Conservation (phyloP, 2,888 invertebrate genomes). For the Xestia ashworthii region DNA sequence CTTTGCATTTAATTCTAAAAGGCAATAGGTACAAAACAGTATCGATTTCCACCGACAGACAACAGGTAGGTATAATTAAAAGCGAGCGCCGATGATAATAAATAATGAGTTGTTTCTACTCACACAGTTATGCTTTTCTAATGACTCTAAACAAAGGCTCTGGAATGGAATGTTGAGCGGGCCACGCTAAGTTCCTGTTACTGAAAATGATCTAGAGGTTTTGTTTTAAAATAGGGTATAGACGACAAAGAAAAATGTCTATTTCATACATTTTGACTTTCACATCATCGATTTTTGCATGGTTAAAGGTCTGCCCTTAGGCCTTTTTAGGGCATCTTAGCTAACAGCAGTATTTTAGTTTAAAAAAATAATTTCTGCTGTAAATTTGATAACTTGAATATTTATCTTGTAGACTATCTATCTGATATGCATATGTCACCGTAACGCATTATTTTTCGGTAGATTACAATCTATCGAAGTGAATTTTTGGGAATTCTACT, state of each 20-base stretch:
- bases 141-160: conserved; percentile 16
- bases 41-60: conserved; percentile 40
- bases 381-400: neutral
- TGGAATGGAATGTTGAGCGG: conserved; percentile 6
- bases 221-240: no score
- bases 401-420: neutral
- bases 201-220: neutral
- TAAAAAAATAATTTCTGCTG: neutral
- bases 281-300: no score
- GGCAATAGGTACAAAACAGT: conserved; percentile 1
- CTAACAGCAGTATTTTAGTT: no score
- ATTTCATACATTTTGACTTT: no score
- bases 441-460: no score
- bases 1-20: conserved; percentile 13
- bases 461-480: no score
- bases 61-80: conserved; percentile 45
- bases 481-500: no score
- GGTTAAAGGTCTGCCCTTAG: neutral
- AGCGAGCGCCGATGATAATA: conserved; percentile 35
- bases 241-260: no score
- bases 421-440: no score
- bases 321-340: no score
- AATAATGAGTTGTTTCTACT: conserved; percentile 43
- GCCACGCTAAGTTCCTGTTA: neutral
- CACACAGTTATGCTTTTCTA: conserved; percentile 26